These are phyloP conservation scores for Dolomedes plantarius DNA, from an alignment of 2,888 invertebrate genomes.

Conservation along the genomic window DNA sequence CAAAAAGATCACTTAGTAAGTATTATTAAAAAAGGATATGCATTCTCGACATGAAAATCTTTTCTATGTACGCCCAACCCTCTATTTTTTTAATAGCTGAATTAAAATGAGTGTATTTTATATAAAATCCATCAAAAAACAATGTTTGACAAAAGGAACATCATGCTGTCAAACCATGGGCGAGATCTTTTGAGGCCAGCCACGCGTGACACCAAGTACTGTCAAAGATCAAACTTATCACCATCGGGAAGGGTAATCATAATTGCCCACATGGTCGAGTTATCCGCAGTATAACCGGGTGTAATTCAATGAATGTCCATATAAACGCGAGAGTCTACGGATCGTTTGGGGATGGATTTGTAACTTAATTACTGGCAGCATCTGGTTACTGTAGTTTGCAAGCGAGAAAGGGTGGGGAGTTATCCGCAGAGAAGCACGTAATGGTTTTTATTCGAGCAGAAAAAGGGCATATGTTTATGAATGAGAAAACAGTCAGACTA, in stretches of 20 bases:
- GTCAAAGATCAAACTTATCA: slow-evolving; percentile 5
- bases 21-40: too few relatives aligned
- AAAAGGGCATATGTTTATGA: neutral
- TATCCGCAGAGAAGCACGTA: neutral
- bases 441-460: neutral
- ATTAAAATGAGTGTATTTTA: too few relatives aligned
- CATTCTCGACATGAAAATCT: too few relatives aligned
- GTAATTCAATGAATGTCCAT: slow-evolving; percentile 68
- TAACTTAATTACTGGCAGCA: slow-evolving; percentile 69
- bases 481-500: too few relatives aligned
- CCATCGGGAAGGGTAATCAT: neutral
- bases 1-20: too few relatives aligned
- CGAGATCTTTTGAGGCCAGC: neutral
- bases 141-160: neutral
- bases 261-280: slow-evolving; percentile 12
- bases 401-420: neutral
- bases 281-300: neutral
- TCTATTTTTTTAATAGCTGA: too few relatives aligned
- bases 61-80: too few relatives aligned
- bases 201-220: neutral
- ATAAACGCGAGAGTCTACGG: slow-evolving; percentile 52
- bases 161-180: neutral
- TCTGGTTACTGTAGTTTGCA: slow-evolving; percentile 47
- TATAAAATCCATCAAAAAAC: too few relatives aligned
- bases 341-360: slow-evolving; percentile 35